Evolutionary conservation across 2,888 invertebrate species (phyloP), one percentile per base, ranked within the genome.

Genomic region (Drosophila testacea): DNA sequence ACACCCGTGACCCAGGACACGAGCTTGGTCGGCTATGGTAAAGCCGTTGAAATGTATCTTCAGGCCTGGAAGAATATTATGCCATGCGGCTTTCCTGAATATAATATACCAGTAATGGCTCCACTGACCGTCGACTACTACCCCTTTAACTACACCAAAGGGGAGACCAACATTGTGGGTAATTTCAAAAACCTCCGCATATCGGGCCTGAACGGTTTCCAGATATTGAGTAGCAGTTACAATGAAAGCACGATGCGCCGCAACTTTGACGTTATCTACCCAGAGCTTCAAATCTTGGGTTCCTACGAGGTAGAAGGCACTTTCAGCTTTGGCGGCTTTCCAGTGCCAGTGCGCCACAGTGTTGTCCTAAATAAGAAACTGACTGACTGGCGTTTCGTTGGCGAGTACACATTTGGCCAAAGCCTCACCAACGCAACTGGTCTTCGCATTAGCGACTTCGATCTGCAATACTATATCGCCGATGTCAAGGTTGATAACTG

Each of bases 21-120:
- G 4, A 63, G 61, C 47, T 16, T 62, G 44, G 38, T 82, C 0
- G 52, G 72, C 36, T 73, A 88, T 36, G 75, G 69, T 5, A 65
- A 79, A 3, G 81, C 91, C 2, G 27, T 88, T 0, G 38, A 39
- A 6, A 73, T 69, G 54, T 83, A 70, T 38, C 39, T 79, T 1
- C 28, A 28, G 4, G 77, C 90, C n/a, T 79, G 83, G 55, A 73
- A 79, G 50, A 75, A 71, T 1, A 75, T 90, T 4, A 81, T 89
- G 69, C 89, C 90, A 1, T 91, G 91, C 39, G 91, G 91, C 27
- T 89, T 73, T 65, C 32, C 81, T 0, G 32, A 68, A 0, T 44
- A 79, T 4, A 61, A 72, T 0, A 69, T 91, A 4, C 90, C 91
- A 0, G 67, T 65, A 1, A 13, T 90, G 67, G 90, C 86, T 4